Evolutionary conservation across 2,797 vertebrate genomes (phyloP).

Genomic region (Poecilia velifera): DNA sequence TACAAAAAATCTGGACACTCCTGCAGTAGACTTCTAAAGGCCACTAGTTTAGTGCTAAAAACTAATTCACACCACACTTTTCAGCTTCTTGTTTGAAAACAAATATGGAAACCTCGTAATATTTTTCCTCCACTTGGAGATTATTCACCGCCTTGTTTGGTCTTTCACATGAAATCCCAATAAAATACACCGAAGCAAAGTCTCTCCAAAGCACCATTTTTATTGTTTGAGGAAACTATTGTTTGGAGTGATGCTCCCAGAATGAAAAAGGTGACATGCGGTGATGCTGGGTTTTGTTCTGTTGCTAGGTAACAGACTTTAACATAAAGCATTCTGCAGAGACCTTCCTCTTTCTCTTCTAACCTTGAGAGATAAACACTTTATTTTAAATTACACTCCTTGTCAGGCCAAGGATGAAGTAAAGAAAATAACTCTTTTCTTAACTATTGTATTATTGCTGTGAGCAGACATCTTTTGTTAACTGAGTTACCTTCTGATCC

Average conservation of each 20-base stretch:
- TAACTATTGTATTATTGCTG: background rate
- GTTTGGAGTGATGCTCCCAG: background rate
- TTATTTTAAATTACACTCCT: background rate
- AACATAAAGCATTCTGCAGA: slow-evolving; percentile 36
- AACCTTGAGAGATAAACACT: slow-evolving; percentile 31
- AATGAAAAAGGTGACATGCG: background rate
- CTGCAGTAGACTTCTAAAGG: background rate
- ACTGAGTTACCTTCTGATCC: background rate
- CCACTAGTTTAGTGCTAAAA: too few species aligned
- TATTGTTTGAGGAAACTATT: background rate
- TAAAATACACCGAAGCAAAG: background rate
- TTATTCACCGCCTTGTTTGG: background rate
- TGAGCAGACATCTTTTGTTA: slow-evolving; percentile 10
- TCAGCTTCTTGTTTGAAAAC: background rate
- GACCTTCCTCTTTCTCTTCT: slow-evolving; percentile 27
- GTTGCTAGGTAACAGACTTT: slow-evolving; percentile 73
- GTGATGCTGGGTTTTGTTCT: slow-evolving; percentile 28
- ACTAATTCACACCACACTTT: background rate
- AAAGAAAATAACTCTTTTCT: slow-evolving; percentile 8
- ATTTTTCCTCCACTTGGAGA: background rate
- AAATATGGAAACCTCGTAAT: background rate
- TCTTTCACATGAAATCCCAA: background rate
- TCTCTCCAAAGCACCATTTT: background rate
- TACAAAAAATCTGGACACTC: too few species aligned
- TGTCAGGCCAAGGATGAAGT: background rate